A percentile compares a stretch with the other conserved stretches of the same genome.
Conservation (phyloP, 2,888 invertebrate genomes). For the Protodeltote pygarga region DNA sequence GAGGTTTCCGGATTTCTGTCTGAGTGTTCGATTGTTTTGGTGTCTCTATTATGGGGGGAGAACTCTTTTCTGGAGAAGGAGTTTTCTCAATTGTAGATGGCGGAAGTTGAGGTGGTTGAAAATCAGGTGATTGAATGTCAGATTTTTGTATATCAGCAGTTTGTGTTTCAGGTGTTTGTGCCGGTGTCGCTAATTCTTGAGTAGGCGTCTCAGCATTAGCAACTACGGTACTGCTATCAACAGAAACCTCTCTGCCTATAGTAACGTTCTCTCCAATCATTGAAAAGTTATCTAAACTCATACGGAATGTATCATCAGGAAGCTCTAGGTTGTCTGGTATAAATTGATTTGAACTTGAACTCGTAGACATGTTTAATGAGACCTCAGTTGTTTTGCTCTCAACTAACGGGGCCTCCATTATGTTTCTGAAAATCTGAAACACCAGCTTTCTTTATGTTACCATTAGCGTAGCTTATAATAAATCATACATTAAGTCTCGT, state of each 20-base stretch:
- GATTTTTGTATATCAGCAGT: constrained; percentile 25
- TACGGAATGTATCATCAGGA: constrained; percentile 77
- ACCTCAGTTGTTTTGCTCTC: constrained; percentile 56
- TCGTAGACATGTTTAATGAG: constrained; percentile 50
- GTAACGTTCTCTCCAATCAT: constrained; percentile 80
- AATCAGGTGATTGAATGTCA: constrained; percentile 7
- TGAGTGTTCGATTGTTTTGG: constrained; percentile 55
- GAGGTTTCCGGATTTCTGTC: constrained; percentile 51
- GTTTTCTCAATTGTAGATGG: constrained; percentile 1
- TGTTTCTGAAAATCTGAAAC: constrained; percentile 19
- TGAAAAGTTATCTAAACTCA: constrained; percentile 74
- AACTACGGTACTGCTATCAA: constrained; percentile 51
- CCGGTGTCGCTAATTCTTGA: constrained; percentile 45
- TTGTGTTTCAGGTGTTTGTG: constrained; percentile 45
- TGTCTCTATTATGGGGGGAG: constrained; percentile 63
- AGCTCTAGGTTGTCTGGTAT: constrained; percentile 70
- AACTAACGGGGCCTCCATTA: constrained; percentile 64
- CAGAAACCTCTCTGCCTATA: constrained; percentile 63
- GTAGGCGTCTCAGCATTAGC: constrained; percentile 53
- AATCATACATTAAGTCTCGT: constrained; percentile 53
- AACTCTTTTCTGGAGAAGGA: constrained; percentile 32
- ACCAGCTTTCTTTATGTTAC: constrained; percentile 27
- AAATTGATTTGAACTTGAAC: constrained; percentile 70
- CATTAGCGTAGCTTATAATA: constrained; percentile 36
- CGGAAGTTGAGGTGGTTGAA: constrained; percentile 32